phyloP scores from a whole-genome alignment of 2,797 vertebrate genomes.

The Streptopelia turtur region DNA sequence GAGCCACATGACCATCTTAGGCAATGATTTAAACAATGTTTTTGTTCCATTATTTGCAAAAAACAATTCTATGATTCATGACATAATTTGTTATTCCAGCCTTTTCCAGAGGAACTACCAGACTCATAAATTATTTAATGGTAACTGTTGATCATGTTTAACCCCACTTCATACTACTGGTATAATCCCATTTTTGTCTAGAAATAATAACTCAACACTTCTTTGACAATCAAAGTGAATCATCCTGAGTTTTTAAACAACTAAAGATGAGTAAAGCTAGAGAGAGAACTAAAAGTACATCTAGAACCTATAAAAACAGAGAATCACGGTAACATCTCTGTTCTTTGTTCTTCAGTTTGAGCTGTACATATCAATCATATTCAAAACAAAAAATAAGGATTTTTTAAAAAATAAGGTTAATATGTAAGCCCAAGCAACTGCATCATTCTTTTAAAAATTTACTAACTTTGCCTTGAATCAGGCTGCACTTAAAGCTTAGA shows the following conservation, averaged over 20 bases:
- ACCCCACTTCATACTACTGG: not conserved
- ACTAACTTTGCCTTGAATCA: not conserved
- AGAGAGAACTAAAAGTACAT: not conserved
- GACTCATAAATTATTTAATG: conserved; percentile 25
- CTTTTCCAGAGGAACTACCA: not conserved
- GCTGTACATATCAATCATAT: not conserved
- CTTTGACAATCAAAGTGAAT: not conserved
- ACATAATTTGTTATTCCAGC: not conserved
- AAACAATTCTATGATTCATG: not conserved
- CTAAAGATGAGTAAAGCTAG: not conserved
- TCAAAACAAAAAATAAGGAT: not conserved
- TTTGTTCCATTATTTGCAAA: conserved; percentile 7
- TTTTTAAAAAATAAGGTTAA: not conserved
- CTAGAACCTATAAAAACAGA: not conserved
- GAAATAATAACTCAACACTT: conserved; percentile 11
- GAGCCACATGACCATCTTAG: not conserved
- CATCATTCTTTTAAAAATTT: conserved; percentile 19
- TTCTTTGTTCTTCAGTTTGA: not conserved
- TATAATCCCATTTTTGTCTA: not conserved
- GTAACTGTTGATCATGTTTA: not conserved
- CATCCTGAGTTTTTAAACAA: not conserved
- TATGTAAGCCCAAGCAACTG: not conserved
- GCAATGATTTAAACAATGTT: not conserved
- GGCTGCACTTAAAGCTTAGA: conserved; percentile 41
- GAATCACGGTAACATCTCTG: not conserved